Conservation (phyloP, 2,888 invertebrate species). For the Boloria euphrosyne region DNA sequence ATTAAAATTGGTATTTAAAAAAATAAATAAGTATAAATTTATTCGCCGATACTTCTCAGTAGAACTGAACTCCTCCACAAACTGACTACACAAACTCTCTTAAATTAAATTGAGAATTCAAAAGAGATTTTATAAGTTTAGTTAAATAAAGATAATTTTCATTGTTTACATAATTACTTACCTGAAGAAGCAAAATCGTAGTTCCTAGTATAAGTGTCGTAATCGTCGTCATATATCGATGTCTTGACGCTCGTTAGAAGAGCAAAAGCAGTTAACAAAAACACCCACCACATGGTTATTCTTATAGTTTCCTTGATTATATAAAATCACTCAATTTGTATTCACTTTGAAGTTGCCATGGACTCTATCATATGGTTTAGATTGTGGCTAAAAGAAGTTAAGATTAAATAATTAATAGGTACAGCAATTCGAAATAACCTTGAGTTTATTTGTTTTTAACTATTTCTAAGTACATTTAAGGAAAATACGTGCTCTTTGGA, state of each 20-base stretch:
- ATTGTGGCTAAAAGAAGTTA: slow-evolving; percentile 30
- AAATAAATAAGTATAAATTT: too few relatives aligned
- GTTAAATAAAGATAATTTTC: too few relatives aligned
- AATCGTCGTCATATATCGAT: slow-evolving; percentile 73
- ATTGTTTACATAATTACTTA: slow-evolving; percentile 45
- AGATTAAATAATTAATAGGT: background rate
- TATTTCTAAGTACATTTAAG: too few relatives aligned
- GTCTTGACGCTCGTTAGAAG: slow-evolving; percentile 57
- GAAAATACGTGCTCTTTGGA: too few relatives aligned
- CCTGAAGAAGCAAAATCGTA: slow-evolving; percentile 72
- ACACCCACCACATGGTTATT: slow-evolving; percentile 61
- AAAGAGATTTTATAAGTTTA: too few relatives aligned
- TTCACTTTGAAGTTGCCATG: slow-evolving; percentile 36
- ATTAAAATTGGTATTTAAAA: too few relatives aligned
- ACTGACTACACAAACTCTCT: too few relatives aligned
- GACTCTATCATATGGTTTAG: slow-evolving; percentile 33
- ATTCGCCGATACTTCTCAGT: too few relatives aligned
- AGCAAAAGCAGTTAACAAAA: slow-evolving; percentile 56
- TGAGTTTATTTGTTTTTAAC: background rate
- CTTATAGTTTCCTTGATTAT: slow-evolving; percentile 35
- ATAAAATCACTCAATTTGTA: slow-evolving; percentile 41
- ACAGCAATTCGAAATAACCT: background rate
- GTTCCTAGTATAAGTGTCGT: slow-evolving; percentile 69
- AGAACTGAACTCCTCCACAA: too few relatives aligned
- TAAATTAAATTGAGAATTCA: too few relatives aligned